These are phyloP conservation scores for Sipha flava DNA, from an alignment of 1,140 invertebrate species.

Conservation along the genomic window DNA sequence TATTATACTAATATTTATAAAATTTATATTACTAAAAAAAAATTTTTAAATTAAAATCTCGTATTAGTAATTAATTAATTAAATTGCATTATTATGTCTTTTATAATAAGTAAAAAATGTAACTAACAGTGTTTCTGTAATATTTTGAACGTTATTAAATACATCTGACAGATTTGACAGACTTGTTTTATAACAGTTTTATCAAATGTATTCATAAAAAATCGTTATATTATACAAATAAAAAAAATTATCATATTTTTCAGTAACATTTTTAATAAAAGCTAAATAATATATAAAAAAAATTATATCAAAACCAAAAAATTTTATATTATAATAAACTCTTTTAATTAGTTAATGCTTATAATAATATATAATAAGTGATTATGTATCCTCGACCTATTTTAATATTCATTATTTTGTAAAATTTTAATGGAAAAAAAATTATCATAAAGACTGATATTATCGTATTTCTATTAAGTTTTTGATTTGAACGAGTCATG, in stretches of 20 bases:
- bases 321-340: not conserved
- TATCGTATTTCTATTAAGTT: not conserved
- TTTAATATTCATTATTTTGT: constrained; percentile 10
- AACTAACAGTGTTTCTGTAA: too few relatives aligned
- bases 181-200: not conserved
- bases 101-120: too few relatives aligned
- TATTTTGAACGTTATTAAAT: too few relatives aligned
- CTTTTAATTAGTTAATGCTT: constrained; percentile 8
- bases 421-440: not conserved
- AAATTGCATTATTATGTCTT: too few relatives aligned
- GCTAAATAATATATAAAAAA: not conserved
- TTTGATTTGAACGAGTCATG: not conserved
- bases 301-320: not conserved
- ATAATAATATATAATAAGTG: not conserved
- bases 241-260: not conserved
- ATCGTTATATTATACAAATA: too few relatives aligned
- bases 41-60: too few relatives aligned
- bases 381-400: constrained; percentile 28
- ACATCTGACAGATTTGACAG: too few relatives aligned
- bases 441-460: not conserved
- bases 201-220: not conserved
- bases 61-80: too few relatives aligned
- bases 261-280: not conserved
- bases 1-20: too few relatives aligned
- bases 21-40: too few relatives aligned